Evolutionary conservation across 2,113 vertebrate species (phyloP).

Genomic region (Condylura cristata): DNA sequence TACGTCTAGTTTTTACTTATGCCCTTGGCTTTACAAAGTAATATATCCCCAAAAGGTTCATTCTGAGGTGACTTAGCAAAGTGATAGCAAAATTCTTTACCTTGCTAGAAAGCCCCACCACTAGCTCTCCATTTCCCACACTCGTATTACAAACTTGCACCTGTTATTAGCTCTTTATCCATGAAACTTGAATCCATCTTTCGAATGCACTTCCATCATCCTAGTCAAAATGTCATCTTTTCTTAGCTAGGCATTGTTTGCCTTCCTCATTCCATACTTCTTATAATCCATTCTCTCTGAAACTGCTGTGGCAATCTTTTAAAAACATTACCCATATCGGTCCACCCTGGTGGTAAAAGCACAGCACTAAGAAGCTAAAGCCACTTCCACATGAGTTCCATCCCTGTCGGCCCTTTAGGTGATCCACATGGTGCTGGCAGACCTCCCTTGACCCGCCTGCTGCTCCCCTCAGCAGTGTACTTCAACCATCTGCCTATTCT

Average conservation of each 20-base stretch:
- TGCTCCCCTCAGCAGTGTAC: too few species aligned
- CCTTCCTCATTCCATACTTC: neutral
- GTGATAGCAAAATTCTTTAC: neutral
- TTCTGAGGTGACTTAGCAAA: neutral
- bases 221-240: neutral
- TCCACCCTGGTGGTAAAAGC: neutral
- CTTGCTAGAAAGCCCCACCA: neutral
- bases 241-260: neutral
- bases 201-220: neutral
- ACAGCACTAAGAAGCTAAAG: too few species aligned
- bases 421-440: too few species aligned
- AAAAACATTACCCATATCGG: neutral
- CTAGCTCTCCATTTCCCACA: neutral
- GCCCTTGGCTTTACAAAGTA: constrained; percentile 15
- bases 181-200: neutral
- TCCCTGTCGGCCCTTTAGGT: too few species aligned
- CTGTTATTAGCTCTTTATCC: neutral
- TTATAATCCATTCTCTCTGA: neutral
- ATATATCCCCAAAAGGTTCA: neutral
- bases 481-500: too few species aligned
- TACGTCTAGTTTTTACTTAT: constrained; percentile 54
- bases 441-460: too few species aligned
- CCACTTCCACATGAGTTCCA: too few species aligned
- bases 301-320: neutral
- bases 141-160: neutral